Percentiles rank a stretch among this genome's conserved stretches.
These are phyloP conservation scores for Melikaiella ostensackeni DNA, from an alignment of 2,888 invertebrate genomes.

Conservation along the genomic window DNA sequence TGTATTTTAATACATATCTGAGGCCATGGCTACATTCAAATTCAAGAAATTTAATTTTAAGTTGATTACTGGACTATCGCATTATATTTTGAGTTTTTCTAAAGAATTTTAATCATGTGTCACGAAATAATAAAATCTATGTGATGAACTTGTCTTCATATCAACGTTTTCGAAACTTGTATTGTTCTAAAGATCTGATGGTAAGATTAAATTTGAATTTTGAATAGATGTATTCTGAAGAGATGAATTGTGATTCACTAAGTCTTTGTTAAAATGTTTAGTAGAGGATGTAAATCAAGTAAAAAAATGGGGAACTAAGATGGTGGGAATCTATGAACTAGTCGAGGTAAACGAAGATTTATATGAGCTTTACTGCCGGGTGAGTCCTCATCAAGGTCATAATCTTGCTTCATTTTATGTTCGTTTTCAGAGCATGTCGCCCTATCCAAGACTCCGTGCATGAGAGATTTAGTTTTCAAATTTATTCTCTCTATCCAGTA, in stretches of 20 bases:
- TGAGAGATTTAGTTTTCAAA: conserved; percentile 50
- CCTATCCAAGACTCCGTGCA: conserved; percentile 39
- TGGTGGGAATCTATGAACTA: conserved; percentile 32
- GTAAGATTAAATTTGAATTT: background rate
- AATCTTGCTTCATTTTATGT: conserved; percentile 50
- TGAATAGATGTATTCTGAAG: background rate
- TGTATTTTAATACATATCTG: no score
- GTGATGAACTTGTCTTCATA: no score
- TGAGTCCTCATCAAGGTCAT: conserved; percentile 44
- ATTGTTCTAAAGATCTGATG: no score
- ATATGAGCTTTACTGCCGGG: conserved; percentile 43
- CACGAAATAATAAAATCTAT: no score
- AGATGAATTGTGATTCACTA: background rate
- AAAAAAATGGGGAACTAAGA: conserved; percentile 23
- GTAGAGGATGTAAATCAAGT: background rate
- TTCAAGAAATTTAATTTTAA: no score
- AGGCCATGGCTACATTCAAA: no score
- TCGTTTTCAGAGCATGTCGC: conserved; percentile 47
- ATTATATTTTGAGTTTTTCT: no score
- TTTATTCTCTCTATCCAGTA: conserved; percentile 36
- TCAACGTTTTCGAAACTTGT: no score
- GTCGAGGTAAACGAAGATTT: conserved; percentile 45
- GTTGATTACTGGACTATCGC: no score
- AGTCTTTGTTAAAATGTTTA: no score
- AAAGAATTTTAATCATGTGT: no score